Base-by-base conservation (phyloP, 2,888 invertebrate genomes). In the Oligia latruncula region DNA sequence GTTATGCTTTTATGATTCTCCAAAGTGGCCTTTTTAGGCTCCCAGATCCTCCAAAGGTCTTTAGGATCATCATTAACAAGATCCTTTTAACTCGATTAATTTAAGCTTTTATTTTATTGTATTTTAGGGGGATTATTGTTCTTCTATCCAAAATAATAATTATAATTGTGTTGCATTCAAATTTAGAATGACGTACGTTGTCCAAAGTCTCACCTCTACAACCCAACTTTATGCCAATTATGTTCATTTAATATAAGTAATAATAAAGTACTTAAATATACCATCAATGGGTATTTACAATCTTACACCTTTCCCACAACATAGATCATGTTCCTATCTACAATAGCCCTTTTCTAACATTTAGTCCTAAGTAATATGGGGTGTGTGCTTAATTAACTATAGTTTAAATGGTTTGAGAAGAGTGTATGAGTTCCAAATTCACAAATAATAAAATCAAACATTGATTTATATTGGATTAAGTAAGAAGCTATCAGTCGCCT, bases 301-400 rank as follows among this genome's bases (percentile, higher is more conserved):
- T 23, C 2, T 29, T 62, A 72, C 68, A 64, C 23, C 20, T 77
- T 40, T 70, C 35, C 52, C 15, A 80, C 71, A 84, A 80, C 72
- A 87, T 73, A 65, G 23, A 84, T 35, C 77, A 17, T 35, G 0
- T 67, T 75, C 74, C 55, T 79, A 71, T 43, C 46, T 78, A 82
- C 71, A 62, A 58, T 65, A 77, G 75, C 64, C 67, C 35, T 55
- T 62, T 58, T 17, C 55, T 58, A 72, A 71, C 43, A 75, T 29
- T 40, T 71, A 82, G 17, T 62, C 49, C 20, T 62, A 79, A 70
- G 66, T 83, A 76, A 62, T n/a, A 80, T 86, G 87, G 46, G 8
- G n/a, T 55, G 23, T 52, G 46, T 72, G 80, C 40, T 52, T 75
- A 64, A 74, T 29, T 49, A 74, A 77, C 55, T 79, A 79, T 49